Evolutionary conservation across 2,888 invertebrate genomes (phyloP).

Genomic region (Caenorhabditis wallacei): DNA sequence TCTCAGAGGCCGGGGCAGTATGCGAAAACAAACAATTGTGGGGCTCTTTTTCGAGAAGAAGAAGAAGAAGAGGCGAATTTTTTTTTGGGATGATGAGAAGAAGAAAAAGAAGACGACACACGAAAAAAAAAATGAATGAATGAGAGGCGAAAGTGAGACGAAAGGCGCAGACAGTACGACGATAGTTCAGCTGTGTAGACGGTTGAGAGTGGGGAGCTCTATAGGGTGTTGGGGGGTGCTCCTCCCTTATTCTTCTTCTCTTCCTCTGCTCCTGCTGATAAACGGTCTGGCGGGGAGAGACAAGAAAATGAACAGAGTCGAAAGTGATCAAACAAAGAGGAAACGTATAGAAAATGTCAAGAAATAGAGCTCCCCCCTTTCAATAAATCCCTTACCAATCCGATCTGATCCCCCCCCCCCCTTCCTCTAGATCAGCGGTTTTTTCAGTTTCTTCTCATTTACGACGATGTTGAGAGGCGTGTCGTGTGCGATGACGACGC

Average conservation of each 20-base stretch:
- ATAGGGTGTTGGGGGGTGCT: not conserved
- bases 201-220: not conserved
- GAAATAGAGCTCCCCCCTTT: conserved; percentile 15
- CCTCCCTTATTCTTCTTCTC: not conserved
- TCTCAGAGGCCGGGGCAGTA: conserved; percentile 41
- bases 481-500: conserved; percentile 38
- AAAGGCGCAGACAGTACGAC: conserved; percentile 35
- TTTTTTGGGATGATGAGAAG: conserved; percentile 56
- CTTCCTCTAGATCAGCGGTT: not conserved
- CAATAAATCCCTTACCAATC: conserved; percentile 24
- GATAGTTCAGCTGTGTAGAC: conserved; percentile 55
- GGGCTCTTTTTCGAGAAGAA: conserved; percentile 54
- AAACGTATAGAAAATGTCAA: conserved; percentile 23
- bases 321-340: conserved; percentile 57
- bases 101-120: conserved; percentile 41
- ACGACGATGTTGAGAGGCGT: conserved; percentile 38
- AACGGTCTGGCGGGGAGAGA: conserved; percentile 15
- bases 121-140: not conserved
- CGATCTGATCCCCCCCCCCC: conserved; percentile 3
- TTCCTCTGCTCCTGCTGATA: conserved; percentile 38
- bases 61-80: conserved; percentile 43
- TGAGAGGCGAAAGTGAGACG: conserved; percentile 33
- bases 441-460: conserved; percentile 3
- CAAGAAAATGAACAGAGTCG: conserved; percentile 31
- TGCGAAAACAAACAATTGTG: conserved; percentile 64